Evolutionary conservation across 2,113 vertebrate species (phyloP), one percentile per base, ranked within the genome.

Genomic region (Anoura caudifer): DNA sequence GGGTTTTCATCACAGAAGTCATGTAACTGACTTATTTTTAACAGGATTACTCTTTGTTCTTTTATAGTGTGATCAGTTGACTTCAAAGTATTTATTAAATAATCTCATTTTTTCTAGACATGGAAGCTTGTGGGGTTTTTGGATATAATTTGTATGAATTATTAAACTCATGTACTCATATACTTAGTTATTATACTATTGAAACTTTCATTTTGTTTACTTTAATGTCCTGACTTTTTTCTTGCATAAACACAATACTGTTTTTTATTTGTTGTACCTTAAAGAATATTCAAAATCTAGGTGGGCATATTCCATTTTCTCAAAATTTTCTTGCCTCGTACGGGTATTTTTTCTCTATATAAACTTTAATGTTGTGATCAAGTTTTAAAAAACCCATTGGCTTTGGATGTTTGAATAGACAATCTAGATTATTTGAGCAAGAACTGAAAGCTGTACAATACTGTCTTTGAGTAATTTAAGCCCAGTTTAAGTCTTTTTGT

Each of bases 261-360:
- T 63, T 82, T 63, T 82, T 92, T 94, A 77, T 77, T 61, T 75
- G 59, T 76, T 93, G 31, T 61, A n/a, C 8, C 24, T 91, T 82
- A 54, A 59, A 85, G 41, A 59, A 76, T 47, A 92, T 92, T 95
- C 86, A 69, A 96, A 83, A 80, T 90, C 45, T 45, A 88, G 33
- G 38, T 92, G 45, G 14, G 43, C 4, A 38, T n/a, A 83, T 65
- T 95, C 28, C 5, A 92, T 80, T 88, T 61, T 56, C n/a, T 94
- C 28, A 69, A 91, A 76, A 28, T 33, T 76, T 67, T 77, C 28
- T 90, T 84, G 67, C 20, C 12, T 79, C 14, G 59, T 83, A 65
- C 3, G 4, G 11, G 3, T 1, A 84, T 15, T 38, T 50, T 76
- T 70, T 82, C 15, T 38, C 11, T 47, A 33, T 50, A 83, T 69